Evolutionary conservation across 2,888 invertebrate genomes (phyloP), one percentile per base, ranked within the genome.

Genomic region (Mechanitis mazaeus): DNA sequence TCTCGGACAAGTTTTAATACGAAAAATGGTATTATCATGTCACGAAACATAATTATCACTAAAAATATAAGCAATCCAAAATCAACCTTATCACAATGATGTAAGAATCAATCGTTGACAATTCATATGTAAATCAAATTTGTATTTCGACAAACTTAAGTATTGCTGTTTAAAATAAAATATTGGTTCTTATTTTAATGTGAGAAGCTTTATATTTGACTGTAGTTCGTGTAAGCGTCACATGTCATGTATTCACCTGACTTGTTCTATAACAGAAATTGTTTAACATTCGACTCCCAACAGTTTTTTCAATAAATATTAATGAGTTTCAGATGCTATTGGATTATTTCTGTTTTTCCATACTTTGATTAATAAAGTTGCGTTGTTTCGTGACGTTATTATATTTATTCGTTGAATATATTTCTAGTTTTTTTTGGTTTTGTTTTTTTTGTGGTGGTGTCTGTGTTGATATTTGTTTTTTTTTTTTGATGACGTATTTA

Each of bases 1-100:
- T 61, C 64, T 64, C 70, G 78, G 76, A 81, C 78, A 87, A 87
- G 78, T 88, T 87, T 88, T 88, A 88, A 88, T 88, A 84, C 85
- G 88, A 88, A 88, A 88, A 88, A 88, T 87, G 83, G 81, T 80
- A 88, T 88, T 88, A 88, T 87, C 82, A 83, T 85, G 80, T 75
- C 69, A 73, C 75, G 72, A 74, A 67, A 33, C 56, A 50, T 33
- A 57, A 61, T 54, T 56, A 55, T 57, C 11, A 54, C 56, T 61
- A 64, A 61, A 57, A 58, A 56, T n/a, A 31, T 9, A n/a, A 35
- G 28, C 3, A 5, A 9, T 54, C 4, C n/a, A 68, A 66, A 58
- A 20, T 61, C 3, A 54, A 61, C 66, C 68, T 66, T 75, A 72
- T 59, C 3, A 0, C 20, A 3, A 0, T 0, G 9, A 0, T 45